These are phyloP conservation scores for Chrysoperla carnea DNA, from an alignment of 1,140 invertebrate species.

Conservation along the genomic window DNA sequence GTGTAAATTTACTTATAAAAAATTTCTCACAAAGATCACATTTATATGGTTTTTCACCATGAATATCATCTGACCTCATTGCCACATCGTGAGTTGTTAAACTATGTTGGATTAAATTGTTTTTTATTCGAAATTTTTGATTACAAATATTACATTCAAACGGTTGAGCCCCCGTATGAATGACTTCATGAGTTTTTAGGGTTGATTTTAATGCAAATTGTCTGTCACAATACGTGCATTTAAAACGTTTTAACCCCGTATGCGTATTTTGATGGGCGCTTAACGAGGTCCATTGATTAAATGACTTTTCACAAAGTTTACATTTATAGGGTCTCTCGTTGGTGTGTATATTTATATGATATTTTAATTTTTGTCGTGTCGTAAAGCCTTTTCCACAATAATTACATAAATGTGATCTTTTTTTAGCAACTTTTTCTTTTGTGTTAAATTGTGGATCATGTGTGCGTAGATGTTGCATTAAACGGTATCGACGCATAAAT, in stretches of 20 bases:
- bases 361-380: neutral
- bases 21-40: constrained; percentile 10
- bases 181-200: neutral
- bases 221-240: neutral
- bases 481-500: too few species aligned
- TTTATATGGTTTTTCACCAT: constrained; percentile 13
- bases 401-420: neutral
- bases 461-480: too few species aligned
- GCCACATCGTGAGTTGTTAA: constrained; percentile 2
- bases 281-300: neutral
- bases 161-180: neutral
- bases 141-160: neutral
- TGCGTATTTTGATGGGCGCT: neutral
- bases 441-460: too few species aligned
- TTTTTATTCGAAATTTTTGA: neutral
- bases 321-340: neutral
- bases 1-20: constrained; percentile 8
- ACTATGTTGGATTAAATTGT: neutral
- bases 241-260: neutral
- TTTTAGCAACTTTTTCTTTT: too few species aligned
- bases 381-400: neutral
- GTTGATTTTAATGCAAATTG: neutral
- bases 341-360: neutral
- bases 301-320: neutral
- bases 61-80: constrained; percentile 10